phyloP scores from a whole-genome alignment of 1,140 invertebrate genomes.

The Camponotus pennsylvanicus region DNA sequence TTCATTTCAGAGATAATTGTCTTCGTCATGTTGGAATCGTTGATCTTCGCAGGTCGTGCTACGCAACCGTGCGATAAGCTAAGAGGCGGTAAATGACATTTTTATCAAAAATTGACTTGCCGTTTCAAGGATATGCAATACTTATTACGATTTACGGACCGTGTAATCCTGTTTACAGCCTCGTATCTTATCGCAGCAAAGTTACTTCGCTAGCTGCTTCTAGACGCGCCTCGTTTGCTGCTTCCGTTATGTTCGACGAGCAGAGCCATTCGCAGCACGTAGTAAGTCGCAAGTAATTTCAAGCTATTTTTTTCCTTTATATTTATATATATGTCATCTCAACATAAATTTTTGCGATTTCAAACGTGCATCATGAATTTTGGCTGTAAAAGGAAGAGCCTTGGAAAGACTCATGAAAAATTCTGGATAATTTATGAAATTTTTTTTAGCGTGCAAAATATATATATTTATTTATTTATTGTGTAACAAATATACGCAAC shows the following conservation, averaged over 20 bases:
- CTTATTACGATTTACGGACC: background rate
- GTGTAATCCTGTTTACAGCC: constrained; percentile 9
- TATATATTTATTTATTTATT: too few species aligned
- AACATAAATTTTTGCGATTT: constrained; percentile 22
- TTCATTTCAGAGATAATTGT: background rate
- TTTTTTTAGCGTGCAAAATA: background rate
- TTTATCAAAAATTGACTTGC: constrained; percentile 9
- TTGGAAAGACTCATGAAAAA: background rate
- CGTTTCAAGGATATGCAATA: background rate
- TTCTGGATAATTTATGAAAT: constrained; percentile 14
- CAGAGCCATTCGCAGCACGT: constrained; percentile 32
- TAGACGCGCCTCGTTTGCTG: constrained; percentile 52
- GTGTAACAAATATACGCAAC: background rate
- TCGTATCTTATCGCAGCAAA: constrained; percentile 47
- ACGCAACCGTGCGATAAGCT: constrained; percentile 46
- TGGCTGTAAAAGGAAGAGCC: background rate
- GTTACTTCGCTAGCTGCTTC: constrained; percentile 55
- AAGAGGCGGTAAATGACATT: constrained; percentile 41
- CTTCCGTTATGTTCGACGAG: constrained; percentile 47
- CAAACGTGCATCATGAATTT: background rate
- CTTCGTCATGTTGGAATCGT: constrained; percentile 20
- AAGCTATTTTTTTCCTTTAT: background rate
- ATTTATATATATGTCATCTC: background rate
- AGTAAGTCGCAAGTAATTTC: constrained; percentile 23
- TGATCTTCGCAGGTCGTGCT: constrained; percentile 30